Evolutionary conservation across 2,113 vertebrate genomes (phyloP).

Genomic region (Ariopsis seemanni): DNA sequence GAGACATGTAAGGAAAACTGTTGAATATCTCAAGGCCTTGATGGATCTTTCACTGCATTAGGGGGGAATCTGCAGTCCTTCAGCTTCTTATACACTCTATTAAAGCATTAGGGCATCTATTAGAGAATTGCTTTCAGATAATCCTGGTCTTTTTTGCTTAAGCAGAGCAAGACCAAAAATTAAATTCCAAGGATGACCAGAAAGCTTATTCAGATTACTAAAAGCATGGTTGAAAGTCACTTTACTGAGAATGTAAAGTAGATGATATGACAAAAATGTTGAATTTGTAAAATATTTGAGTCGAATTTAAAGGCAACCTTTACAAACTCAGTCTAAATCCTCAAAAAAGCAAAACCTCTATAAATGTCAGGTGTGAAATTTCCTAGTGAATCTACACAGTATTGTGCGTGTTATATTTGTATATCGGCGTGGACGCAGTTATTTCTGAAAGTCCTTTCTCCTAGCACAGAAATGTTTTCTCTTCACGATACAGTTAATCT

Average conservation of each 20-base stretch:
- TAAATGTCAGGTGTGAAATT: not conserved
- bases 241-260: not conserved
- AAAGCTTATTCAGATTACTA: slow-evolving; percentile 7
- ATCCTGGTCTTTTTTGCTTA: not conserved
- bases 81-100: slow-evolving; percentile 9
- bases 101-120: slow-evolving; percentile 15
- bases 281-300: not conserved
- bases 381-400: not conserved
- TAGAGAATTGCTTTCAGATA: slow-evolving; percentile 6
- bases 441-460: slow-evolving; percentile 7
- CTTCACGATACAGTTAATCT: not conserved
- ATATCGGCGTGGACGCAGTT: not conserved
- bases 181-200: not conserved
- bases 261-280: not conserved
- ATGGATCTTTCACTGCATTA: slow-evolving; percentile 23
- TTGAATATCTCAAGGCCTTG: slow-evolving; percentile 42
- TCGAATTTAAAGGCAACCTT: not conserved
- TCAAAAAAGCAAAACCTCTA: not conserved
- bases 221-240: not conserved
- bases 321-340: not conserved
- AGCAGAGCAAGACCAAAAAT: no score
- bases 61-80: not conserved
- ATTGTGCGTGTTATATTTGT: not conserved
- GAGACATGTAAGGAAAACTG: slow-evolving; percentile 11
- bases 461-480: not conserved